These are phyloP conservation scores for Danaus melanippus DNA, from an alignment of 1,140 invertebrate genomes.

Conservation along the genomic window DNA sequence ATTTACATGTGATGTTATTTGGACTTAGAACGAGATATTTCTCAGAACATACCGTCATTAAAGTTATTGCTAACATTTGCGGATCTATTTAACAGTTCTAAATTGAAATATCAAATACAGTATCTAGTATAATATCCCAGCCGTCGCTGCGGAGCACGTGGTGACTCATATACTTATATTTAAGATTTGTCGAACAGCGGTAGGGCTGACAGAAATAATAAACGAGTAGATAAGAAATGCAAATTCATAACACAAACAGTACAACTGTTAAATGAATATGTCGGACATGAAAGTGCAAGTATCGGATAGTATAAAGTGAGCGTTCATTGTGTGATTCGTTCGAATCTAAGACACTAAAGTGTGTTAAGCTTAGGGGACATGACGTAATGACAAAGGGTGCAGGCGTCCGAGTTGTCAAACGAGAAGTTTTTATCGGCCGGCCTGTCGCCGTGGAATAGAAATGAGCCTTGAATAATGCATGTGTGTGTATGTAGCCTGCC, in stretches of 20 bases:
- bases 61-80: constrained; percentile 19
- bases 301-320: too few relatives aligned
- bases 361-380: constrained; percentile 37
- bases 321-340: constrained; percentile 7
- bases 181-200: too few relatives aligned
- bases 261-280: too few relatives aligned
- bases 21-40: constrained; percentile 18
- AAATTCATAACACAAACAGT: constrained; percentile 6
- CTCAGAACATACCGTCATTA: constrained; percentile 19
- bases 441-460: constrained; percentile 66
- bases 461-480: constrained; percentile 69
- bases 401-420: constrained; percentile 65
- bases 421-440: constrained; percentile 68
- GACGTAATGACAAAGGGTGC: constrained; percentile 65
- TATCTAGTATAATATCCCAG: too few relatives aligned
- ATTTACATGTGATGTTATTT: constrained; percentile 19
- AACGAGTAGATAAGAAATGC: background rate
- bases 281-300: too few relatives aligned
- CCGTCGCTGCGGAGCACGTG: background rate
- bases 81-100: background rate
- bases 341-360: constrained; percentile 19
- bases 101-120: too few relatives aligned
- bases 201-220: too few relatives aligned
- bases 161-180: too few relatives aligned
- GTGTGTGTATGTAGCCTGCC: constrained; percentile 17